Evolutionary conservation across 1,140 invertebrate species (phyloP), one percentile per base, ranked within the genome.

Genomic region (Acromyrmex echinatior): DNA sequence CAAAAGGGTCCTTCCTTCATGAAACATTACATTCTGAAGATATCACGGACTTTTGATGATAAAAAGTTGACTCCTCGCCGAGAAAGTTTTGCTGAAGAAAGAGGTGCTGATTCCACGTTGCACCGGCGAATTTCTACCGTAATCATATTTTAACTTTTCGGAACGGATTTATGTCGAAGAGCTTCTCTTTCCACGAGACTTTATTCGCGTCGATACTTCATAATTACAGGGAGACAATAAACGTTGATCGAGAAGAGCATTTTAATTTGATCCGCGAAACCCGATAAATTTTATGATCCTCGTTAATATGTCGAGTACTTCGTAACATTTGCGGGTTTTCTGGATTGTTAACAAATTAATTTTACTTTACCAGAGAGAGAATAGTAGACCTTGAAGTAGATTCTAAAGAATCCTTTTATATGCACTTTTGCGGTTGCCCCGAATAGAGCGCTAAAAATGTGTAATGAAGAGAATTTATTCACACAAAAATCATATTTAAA

Each of bases 101-200:
- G 73, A 78, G 56, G 1, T 39, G 21, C 68, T 71, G 73, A 53
- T 39, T 66, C 51, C 12, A 16, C 10, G 25, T 28, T 53, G 14
- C 31, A 74, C 3, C 21, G 6, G 7, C 28, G 51, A 87, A 49
- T 79, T 86, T 88, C 35, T 21, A 73, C 35, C 53, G 35, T 18
- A n/a, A 35, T 66, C 49, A 58, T 74, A 70, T 51, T 51, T 70
- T 49, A 79, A 74, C 58, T 86, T 86, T 88, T 80, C 21, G 31
- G 14, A 87, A 87, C 58, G 66, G 68, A 80, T 86, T 80, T 76
- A 74, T 74, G 76, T 51, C 71, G 56, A 86, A 63, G 16, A 58
- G 45, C 12, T 18, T 12, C 56, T 39, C 56, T 28, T 80, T 73
- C 45, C 79, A 80, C 35, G 14, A 60, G 21, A 56, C 39, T 45